Evolutionary conservation across 2,888 invertebrate genomes (phyloP).

Genomic region (Ectropis crepuscularia): DNA sequence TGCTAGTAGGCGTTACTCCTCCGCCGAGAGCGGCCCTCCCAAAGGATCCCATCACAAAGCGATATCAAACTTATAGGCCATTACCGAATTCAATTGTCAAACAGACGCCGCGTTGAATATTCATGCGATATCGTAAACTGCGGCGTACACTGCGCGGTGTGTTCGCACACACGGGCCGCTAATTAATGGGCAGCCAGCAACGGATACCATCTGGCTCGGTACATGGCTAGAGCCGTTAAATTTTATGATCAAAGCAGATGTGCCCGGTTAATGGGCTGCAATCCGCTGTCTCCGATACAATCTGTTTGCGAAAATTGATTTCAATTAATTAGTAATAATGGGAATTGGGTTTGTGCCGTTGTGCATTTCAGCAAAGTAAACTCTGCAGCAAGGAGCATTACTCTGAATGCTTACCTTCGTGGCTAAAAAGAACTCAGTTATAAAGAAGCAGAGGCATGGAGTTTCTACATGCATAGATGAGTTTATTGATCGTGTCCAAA

Average conservation of each 20-base stretch:
- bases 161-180: conserved; percentile 74
- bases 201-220: conserved; percentile 69
- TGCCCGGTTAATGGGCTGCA: conserved; percentile 61
- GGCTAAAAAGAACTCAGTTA: too few species aligned
- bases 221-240: conserved; percentile 70
- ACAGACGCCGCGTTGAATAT: conserved; percentile 68
- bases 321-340: not conserved
- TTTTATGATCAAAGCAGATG: conserved; percentile 76
- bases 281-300: conserved; percentile 35
- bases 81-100: conserved; percentile 65
- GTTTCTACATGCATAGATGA: too few species aligned
- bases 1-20: too few species aligned
- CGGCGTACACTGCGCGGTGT: conserved; percentile 72
- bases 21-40: not conserved
- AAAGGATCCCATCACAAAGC: not conserved
- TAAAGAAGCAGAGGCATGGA: too few species aligned
- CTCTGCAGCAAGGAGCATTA: too few species aligned
- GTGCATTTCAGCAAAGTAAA: too few species aligned
- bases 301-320: conserved; percentile 11
- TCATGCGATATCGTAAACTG: conserved; percentile 73
- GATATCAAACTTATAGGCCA: conserved; percentile 27
- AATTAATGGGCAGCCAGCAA: conserved; percentile 75
- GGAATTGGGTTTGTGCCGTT: too few species aligned
- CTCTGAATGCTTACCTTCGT: too few species aligned
- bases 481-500: too few species aligned